Conservation (phyloP, 2,888 invertebrate genomes). For the Chymomyza procnemis region DNA sequence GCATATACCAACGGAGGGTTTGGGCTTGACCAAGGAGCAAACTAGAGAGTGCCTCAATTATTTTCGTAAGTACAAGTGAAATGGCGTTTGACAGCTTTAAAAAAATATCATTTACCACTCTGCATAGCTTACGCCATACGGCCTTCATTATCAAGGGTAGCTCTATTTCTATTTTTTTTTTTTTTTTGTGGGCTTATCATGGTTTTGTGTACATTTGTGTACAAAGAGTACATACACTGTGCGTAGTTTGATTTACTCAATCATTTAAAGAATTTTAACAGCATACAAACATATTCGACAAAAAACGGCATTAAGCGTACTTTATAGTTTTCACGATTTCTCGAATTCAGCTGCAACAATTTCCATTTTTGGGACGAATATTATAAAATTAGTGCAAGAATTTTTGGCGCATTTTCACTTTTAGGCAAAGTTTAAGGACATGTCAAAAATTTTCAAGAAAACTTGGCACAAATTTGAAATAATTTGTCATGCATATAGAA, state of each 20-base stretch:
- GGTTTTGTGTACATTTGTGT: slow-evolving; percentile 4
- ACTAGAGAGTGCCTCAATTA: slow-evolving; percentile 97
- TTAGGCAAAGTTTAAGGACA: not conserved
- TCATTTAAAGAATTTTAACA: not conserved
- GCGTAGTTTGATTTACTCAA: not conserved
- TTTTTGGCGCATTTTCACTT: not conserved
- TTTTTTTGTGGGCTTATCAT: slow-evolving; percentile 27
- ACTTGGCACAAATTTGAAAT: slow-evolving; percentile 10
- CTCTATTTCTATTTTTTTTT: not conserved
- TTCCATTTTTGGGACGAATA: not conserved
- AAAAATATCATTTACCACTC: not conserved
- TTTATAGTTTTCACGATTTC: too few species aligned
- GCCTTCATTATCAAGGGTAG: not conserved
- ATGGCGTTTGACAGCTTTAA: not conserved
- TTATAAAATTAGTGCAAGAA: not conserved
- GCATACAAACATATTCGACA: too few species aligned
- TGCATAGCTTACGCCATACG: not conserved
- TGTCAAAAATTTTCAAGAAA: not conserved
- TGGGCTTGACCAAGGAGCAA: slow-evolving; percentile 93
- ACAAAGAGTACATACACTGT: not conserved
- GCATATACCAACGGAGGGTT: slow-evolving; percentile 85
- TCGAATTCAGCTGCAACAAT: too few species aligned
- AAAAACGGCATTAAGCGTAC: too few species aligned
- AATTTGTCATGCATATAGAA: not conserved
- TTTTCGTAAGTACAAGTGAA: slow-evolving; percentile 89